These are phyloP conservation scores for Eumaeus atala DNA, from an alignment of 1,140 invertebrate species.

Conservation along the genomic window DNA sequence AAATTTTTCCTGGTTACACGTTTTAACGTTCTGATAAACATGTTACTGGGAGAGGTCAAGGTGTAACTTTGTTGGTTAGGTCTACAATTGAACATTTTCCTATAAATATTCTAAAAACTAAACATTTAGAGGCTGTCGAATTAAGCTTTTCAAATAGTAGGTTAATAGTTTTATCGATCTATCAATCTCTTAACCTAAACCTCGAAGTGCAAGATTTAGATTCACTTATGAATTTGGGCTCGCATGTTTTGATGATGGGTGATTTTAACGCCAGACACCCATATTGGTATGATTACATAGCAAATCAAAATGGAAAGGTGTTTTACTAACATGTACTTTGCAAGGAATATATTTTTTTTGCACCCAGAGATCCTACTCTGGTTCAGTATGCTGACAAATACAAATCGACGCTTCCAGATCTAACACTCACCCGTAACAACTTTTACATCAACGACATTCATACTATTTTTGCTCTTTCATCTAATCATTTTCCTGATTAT, in stretches of 20 bases:
- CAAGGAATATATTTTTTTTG: slow-evolving; percentile 1
- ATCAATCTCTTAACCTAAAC: neutral
- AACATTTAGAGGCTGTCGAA: neutral
- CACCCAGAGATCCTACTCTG: slow-evolving; percentile 1
- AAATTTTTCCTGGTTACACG: slow-evolving; percentile 2
- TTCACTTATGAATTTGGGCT: neutral
- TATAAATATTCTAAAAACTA: neutral
- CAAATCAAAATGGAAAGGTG: slow-evolving; percentile 4
- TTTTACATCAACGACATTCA: neutral
- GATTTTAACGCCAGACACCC: neutral
- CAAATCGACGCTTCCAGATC: neutral
- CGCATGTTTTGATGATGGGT: neutral
- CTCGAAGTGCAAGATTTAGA: neutral
- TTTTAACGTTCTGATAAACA: slow-evolving; percentile 9
- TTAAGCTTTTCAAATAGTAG: neutral
- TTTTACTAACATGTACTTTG: neutral
- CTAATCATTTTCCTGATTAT: slow-evolving; percentile 4
- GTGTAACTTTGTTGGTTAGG: slow-evolving; percentile 9
- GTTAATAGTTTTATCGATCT: neutral
- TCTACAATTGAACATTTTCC: neutral
- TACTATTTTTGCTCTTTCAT: neutral
- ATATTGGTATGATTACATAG: neutral
- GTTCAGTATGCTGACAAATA: slow-evolving; percentile 6
- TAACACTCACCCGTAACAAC: neutral
- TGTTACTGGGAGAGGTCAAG: slow-evolving; percentile 5